Percentiles rank a stretch among this genome's conserved stretches.
These are phyloP conservation scores for Capra hircus DNA, from an alignment of 2,113 vertebrate species.

Conservation along the genomic window DNA sequence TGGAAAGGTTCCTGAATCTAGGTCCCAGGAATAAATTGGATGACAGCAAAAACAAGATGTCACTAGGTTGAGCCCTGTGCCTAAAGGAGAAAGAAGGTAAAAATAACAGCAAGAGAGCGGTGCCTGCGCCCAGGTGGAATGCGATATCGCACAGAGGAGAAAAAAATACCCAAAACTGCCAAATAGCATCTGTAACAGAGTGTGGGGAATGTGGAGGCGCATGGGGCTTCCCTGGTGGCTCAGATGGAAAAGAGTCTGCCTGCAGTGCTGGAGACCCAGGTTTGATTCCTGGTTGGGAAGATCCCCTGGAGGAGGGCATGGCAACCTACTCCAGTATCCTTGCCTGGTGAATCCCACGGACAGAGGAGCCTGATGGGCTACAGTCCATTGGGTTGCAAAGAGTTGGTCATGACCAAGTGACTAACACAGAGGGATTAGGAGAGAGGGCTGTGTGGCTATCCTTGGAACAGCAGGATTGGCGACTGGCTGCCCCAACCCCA, in stretches of 20 bases:
- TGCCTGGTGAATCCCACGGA: background rate
- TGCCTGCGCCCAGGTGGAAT: background rate
- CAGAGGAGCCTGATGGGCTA: background rate
- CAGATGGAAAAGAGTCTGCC: background rate
- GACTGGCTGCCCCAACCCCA: background rate
- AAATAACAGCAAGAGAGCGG: too few species aligned
- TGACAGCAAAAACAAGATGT: background rate
- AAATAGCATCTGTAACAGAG: background rate
- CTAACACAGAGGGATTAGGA: background rate
- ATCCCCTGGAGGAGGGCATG: background rate
- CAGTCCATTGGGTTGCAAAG: background rate
- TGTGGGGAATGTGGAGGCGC: background rate
- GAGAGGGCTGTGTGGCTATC: background rate
- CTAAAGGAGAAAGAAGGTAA: background rate
- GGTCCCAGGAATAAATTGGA: background rate
- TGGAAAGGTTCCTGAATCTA: background rate
- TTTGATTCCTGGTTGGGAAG: background rate
- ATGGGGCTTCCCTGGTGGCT: background rate
- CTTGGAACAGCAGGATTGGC: background rate
- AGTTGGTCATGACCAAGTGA: background rate
- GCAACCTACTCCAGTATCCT: background rate
- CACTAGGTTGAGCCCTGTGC: background rate
- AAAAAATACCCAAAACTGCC: background rate
- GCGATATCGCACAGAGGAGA: fast-evolving
- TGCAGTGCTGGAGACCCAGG: background rate